Percentiles rank a stretch among this genome's conserved stretches.
Conservation (phyloP, 2,888 invertebrate species). For the Lasius fuliginosus region DNA sequence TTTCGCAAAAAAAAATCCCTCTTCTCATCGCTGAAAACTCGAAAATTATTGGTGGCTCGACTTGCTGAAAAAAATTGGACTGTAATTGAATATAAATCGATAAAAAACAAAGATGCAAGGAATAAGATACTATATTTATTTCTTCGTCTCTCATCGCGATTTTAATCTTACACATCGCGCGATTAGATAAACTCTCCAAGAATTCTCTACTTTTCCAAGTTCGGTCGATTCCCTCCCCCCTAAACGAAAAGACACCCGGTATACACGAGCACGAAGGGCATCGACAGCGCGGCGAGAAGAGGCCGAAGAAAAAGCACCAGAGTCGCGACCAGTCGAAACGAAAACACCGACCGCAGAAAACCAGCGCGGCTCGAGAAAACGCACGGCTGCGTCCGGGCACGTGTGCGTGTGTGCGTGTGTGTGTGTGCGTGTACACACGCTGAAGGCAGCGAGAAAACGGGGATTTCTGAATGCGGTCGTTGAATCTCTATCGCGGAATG, state of each 20-base stretch:
- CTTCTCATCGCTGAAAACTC: not conserved
- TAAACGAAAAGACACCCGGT: constrained; percentile 25
- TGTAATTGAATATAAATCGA: too few relatives aligned
- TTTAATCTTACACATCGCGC: not conserved
- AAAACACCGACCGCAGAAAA: constrained; percentile 65
- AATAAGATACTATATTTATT: not conserved
- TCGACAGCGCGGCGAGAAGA: constrained; percentile 12
- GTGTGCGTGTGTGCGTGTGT: not conserved
- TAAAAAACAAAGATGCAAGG: not conserved
- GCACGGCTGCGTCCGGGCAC: constrained; percentile 69
- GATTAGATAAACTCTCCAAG: not conserved
- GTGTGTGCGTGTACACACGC: not conserved
- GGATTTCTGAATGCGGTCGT: constrained; percentile 66
- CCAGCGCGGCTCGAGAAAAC: constrained; percentile 67
- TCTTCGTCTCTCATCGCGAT: not conserved
- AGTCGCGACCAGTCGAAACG: constrained; percentile 53
- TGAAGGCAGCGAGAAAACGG: constrained; percentile 60
- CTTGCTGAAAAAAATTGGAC: too few relatives aligned
- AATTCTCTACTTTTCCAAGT: not conserved
- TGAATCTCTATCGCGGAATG: constrained; percentile 30
- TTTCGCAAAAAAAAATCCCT: not conserved
- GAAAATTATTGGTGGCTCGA: not conserved
- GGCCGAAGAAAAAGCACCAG: constrained; percentile 45
- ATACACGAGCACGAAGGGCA: constrained; percentile 30
- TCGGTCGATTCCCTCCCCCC: not conserved